Evolutionary conservation across 2,888 invertebrate species (phyloP), one percentile per base, ranked within the genome.

Genomic region (Pheosia gnoma): DNA sequence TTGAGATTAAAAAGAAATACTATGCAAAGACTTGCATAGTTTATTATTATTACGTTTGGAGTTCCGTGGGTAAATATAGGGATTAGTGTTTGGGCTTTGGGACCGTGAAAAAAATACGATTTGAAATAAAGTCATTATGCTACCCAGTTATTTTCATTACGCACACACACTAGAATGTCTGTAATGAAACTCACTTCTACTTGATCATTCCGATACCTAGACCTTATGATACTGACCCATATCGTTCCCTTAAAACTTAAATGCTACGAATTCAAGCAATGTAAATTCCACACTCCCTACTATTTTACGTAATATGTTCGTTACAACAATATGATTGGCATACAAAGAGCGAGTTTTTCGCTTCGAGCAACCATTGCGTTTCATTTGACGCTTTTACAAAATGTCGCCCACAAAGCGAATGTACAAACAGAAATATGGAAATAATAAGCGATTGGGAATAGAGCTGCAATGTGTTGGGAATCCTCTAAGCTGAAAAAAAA

Each of bases 301-400:
- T 45, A 11, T 45, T 47, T 47, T 47, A 41, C 8, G 0, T 41
- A n/a, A n/a, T n/a, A n/a, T n/a, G 10, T 45, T 25, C 47, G 37
- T 4, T 49, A 47, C 58, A 58, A 57, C 45, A 36, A 58, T 49
- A 37, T 58, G 58, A 58, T 58, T 58, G 25, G 58, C 11, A 38
- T 25, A 58, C 58, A 58, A 58, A 58, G 58, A 58, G 11, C 38
- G 58, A 13, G n/a, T 47, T 58, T 47, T 58, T 58, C 49, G 49
- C 58, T n/a, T 47, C n/a, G 25, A 25, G 47, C 47, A 47, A 47
- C 11, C 47, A 9, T 47, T 47, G n/a, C 9, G 4, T 47, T 47
- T 8, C 11, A 2, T 47, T 8, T 47, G n/a, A 5, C n/a, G 47
- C 47, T 47, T 47, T 47, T 47, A 47, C 5, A 47, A 47, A 11